Evolutionary conservation across 1,140 invertebrate species (phyloP).

Genomic region (Macrocentrus cingulum): DNA sequence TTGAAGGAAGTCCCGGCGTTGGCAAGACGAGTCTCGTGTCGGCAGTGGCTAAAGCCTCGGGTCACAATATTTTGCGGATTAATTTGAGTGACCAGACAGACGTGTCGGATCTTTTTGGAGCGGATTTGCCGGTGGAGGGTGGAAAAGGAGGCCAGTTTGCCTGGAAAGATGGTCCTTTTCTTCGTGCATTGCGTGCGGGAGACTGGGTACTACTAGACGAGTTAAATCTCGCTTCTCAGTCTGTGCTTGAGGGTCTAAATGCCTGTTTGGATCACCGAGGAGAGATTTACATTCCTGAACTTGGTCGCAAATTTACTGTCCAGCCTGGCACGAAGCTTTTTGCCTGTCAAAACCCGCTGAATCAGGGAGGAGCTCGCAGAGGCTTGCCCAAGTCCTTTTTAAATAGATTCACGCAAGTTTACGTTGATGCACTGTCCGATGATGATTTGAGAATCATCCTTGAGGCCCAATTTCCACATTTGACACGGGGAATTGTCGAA

Average conservation of each 20-base stretch:
- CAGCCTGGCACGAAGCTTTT: conserved; percentile 83
- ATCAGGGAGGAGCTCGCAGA: conserved; percentile 92
- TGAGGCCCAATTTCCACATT: conserved; percentile 59
- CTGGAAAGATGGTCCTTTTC: conserved; percentile 94
- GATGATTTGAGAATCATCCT: conserved; percentile 74
- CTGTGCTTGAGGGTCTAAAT: conserved; percentile 96
- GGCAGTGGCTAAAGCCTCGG: conserved; percentile 85
- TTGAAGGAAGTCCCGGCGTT: conserved; percentile 97
- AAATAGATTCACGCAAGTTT: conserved; percentile 97
- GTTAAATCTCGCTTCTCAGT: conserved; percentile 96
- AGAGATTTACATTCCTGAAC: conserved; percentile 94
- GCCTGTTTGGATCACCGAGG: conserved; percentile 97
- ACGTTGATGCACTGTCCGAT: conserved; percentile 76
- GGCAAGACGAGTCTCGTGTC: conserved; percentile 95
- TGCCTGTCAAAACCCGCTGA: conserved; percentile 97
- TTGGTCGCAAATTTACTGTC: conserved; percentile 80
- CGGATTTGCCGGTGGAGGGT: conserved; percentile 94
- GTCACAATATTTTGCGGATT: conserved; percentile 84
- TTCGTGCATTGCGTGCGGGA: conserved; percentile 88
- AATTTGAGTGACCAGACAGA: conserved; percentile 99
- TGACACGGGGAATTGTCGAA: conserved; percentile 62
- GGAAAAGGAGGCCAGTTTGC: conserved; percentile 81
- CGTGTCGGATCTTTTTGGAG: conserved; percentile 96
- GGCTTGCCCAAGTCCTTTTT: conserved; percentile 96
- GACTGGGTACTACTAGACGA: conserved; percentile 99